Percentiles rank a stretch among this genome's conserved stretches.
phyloP scores from a whole-genome alignment of 2,797 vertebrate genomes.

The Phoeniculus purpureus region DNA sequence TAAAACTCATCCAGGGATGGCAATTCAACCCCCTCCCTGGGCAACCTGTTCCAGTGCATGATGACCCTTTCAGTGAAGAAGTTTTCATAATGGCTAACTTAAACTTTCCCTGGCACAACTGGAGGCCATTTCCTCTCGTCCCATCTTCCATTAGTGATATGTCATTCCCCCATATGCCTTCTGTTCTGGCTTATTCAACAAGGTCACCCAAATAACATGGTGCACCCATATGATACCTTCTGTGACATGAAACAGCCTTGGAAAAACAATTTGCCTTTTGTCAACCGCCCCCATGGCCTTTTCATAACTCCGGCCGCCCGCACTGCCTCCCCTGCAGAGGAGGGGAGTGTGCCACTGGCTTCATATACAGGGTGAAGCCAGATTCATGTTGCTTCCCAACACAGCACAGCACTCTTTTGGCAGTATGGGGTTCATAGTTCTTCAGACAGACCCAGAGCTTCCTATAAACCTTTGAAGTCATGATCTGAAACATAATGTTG shows the following conservation, averaged over 20 bases:
- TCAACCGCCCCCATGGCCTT: background rate
- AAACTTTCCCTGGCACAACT: too few relatives aligned
- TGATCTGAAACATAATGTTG: background rate
- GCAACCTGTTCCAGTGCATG: too few relatives aligned
- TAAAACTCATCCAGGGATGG: too few relatives aligned
- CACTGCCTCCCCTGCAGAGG: background rate
- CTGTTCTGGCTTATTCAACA: background rate
- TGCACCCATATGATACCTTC: background rate
- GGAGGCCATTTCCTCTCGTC: too few relatives aligned
- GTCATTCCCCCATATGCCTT: background rate
- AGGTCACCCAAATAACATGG: background rate
- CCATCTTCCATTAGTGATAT: background rate
- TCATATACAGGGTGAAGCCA: background rate
- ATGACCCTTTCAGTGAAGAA: too few relatives aligned
- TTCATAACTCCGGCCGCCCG: background rate
- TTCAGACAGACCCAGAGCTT: background rate
- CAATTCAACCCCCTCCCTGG: too few relatives aligned
- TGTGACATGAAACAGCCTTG: background rate
- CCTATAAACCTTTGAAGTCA: conserved; percentile 16
- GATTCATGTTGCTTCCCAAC: background rate
- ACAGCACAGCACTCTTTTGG: background rate
- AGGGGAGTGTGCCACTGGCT: background rate
- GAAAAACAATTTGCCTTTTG: background rate
- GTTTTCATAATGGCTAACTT: too few relatives aligned
- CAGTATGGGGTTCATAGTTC: background rate